Percentiles rank a stretch among this genome's conserved stretches.
Conservation (phyloP, 2,888 invertebrate species). For the Unio delphinus region DNA sequence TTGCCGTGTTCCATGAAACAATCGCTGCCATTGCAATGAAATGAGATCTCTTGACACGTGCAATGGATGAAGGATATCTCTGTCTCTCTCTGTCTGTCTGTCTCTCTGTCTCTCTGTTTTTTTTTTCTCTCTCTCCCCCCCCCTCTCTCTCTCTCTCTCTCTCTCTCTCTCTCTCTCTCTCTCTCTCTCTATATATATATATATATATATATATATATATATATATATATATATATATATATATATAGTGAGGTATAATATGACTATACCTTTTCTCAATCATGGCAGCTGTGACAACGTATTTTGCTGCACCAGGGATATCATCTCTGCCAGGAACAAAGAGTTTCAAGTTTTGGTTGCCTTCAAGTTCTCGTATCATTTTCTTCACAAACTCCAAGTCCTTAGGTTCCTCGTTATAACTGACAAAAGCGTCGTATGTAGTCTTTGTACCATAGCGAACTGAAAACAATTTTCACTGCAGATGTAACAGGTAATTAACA, state of each 20-base stretch:
- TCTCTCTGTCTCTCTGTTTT: too few species aligned
- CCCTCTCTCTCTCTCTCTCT: too few species aligned
- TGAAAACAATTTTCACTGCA: constrained; percentile 1
- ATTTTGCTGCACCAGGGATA: constrained; percentile 43
- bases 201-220: too few species aligned
- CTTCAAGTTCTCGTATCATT: constrained; percentile 41
- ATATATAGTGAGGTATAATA: not conserved
- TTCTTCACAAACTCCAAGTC: constrained; percentile 50
- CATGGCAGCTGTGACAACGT: constrained; percentile 46
- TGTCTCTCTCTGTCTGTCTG: too few species aligned
- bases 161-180: too few species aligned
- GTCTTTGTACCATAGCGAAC: constrained; percentile 10
- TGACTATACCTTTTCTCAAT: constrained; percentile 51
- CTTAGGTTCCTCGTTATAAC: constrained; percentile 33
- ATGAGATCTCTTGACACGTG: too few species aligned
- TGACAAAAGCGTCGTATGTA: constrained; percentile 53
- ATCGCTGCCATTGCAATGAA: too few species aligned
- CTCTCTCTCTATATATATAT: too few species aligned
- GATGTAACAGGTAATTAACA: too few species aligned
- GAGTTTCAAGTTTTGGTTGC: constrained; percentile 36
- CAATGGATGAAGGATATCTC: too few species aligned
- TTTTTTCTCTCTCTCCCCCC: too few species aligned
- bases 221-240: not conserved
- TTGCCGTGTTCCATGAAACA: too few species aligned
- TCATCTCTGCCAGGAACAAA: constrained; percentile 57